phyloP scores from a whole-genome alignment of 2,113 vertebrate species.

The Tympanuchus pallidicinctus region DNA sequence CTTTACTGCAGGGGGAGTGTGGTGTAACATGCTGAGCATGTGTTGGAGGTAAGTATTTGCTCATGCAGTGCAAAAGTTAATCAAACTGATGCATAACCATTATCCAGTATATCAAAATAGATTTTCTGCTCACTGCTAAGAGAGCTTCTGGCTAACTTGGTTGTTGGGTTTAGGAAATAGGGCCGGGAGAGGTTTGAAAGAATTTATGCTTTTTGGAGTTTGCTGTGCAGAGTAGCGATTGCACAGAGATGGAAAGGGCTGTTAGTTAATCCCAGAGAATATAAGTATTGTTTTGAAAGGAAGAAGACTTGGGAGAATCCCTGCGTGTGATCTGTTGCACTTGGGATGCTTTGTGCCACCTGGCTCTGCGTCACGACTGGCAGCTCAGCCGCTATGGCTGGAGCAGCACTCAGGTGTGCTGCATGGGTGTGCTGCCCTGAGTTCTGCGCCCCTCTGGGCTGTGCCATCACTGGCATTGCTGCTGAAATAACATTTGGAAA shows the following conservation, averaged over 20 bases:
- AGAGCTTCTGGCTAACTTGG: constrained; percentile 40
- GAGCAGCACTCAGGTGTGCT: not conserved
- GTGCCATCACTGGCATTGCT: not conserved
- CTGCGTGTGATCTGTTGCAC: constrained; percentile 18
- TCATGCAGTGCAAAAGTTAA: not conserved
- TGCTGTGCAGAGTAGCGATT: not conserved
- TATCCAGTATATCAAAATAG: not conserved
- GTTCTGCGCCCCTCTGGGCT: not conserved
- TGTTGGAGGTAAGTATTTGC: not conserved
- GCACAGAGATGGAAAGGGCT: constrained; percentile 30
- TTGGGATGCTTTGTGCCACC: constrained; percentile 19
- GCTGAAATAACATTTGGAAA: constrained; percentile 10
- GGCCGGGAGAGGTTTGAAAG: not conserved
- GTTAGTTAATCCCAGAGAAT: constrained; percentile 20
- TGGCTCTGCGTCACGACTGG: not conserved
- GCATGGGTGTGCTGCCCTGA: not conserved
- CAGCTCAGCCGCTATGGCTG: not conserved
- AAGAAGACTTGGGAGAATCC: constrained; percentile 14
- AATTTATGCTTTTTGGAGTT: not conserved
- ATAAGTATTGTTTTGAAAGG: constrained; percentile 48
- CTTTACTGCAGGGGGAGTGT: not conserved
- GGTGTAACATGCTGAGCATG: fast-evolving
- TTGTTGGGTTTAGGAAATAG: constrained; percentile 49
- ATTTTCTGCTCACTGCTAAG: not conserved
- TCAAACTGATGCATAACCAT: not conserved